Evolutionary conservation across 2,797 vertebrate genomes (phyloP).

Genomic region (Psittacula derbiana): DNA sequence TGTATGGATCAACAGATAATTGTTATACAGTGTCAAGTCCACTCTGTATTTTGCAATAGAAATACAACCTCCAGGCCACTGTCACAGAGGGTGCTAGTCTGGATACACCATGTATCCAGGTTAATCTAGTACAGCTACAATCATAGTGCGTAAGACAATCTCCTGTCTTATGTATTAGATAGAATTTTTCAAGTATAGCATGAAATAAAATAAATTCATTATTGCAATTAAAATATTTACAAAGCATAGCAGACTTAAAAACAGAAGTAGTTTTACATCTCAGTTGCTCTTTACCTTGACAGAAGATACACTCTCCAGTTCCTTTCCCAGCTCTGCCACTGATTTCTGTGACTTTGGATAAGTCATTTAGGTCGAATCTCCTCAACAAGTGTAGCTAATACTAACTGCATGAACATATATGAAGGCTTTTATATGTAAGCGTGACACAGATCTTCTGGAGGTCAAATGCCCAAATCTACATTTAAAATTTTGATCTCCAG

Average conservation of each 20-base stretch:
- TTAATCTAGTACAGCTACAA: background rate
- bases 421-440: background rate
- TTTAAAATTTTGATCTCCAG: slow-evolving; percentile 3
- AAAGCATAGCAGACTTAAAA: background rate
- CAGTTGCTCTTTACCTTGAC: background rate
- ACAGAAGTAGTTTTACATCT: background rate
- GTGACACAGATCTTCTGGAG: background rate
- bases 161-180: background rate
- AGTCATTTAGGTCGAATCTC: background rate
- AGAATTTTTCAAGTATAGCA: background rate
- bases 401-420: background rate
- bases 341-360: background rate
- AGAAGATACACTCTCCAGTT: background rate
- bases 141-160: background rate
- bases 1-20: background rate
- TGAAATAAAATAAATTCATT: background rate
- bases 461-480: background rate
- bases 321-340: background rate
- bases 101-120: background rate
- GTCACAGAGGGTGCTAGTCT: background rate
- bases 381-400: background rate
- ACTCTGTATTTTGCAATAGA: background rate
- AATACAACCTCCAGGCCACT: background rate
- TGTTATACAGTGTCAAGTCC: background rate
- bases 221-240: background rate